A percentile compares a stretch with the other conserved stretches of the same genome.
These are phyloP conservation scores for Micoletzkya japonica DNA, from an alignment of 2,888 invertebrate species.

Conservation along the genomic window DNA sequence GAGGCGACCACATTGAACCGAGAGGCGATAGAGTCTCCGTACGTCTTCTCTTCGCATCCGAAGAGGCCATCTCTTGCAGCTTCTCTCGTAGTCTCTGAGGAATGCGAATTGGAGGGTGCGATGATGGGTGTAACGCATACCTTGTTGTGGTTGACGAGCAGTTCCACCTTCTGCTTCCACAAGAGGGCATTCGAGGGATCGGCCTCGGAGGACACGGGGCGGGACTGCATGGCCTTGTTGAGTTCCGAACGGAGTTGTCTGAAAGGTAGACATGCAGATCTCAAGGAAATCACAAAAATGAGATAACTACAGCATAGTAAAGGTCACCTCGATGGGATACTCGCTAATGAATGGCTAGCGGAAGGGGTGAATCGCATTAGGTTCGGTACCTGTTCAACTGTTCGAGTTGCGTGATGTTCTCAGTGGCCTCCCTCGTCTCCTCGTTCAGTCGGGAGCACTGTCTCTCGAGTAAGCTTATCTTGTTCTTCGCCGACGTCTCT, in stretches of 20 bases:
- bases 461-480: constrained; percentile 42
- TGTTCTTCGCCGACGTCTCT: constrained; percentile 44
- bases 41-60: constrained; percentile 31
- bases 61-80: constrained; percentile 34
- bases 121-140: constrained; percentile 26
- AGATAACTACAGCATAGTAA: not conserved
- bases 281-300: not conserved
- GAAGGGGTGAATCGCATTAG: not conserved
- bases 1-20: constrained; percentile 40
- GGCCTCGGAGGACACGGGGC: constrained; percentile 31
- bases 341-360: not conserved
- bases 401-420: constrained; percentile 39
- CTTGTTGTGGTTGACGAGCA: constrained; percentile 51
- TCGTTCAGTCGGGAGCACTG: constrained; percentile 44
- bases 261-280: not conserved
- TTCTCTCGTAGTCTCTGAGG: constrained; percentile 48
- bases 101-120: too few relatives aligned
- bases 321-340: constrained; percentile 1
- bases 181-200: constrained; percentile 41
- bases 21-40: too few relatives aligned
- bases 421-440: constrained; percentile 41
- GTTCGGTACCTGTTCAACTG: constrained; percentile 37
- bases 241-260: constrained; percentile 42
- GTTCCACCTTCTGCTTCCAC: constrained; percentile 51
- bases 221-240: constrained; percentile 43